A percentile compares a stretch with the other conserved stretches of the same genome.
Evolutionary conservation across 2,888 invertebrate species (phyloP).

Genomic region (Anarsia innoxiella): DNA sequence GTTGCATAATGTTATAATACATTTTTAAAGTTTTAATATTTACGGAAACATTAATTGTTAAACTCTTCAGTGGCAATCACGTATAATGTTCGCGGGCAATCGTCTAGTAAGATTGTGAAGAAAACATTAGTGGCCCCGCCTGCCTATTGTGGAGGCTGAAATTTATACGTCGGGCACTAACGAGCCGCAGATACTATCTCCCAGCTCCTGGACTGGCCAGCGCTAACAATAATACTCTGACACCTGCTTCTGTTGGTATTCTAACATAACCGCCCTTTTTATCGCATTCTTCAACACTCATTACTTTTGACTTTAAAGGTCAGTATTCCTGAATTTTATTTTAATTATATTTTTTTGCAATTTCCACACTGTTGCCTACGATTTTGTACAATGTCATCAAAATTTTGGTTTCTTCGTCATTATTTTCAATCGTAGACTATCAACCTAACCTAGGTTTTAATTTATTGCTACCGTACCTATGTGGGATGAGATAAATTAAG

Average conservation of each 20-base stretch:
- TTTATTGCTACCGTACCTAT: no score
- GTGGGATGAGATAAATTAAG: no score
- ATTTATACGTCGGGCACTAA: slow-evolving; percentile 62
- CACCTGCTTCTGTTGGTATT: slow-evolving; percentile 24
- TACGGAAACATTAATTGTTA: no score
- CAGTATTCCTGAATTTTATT: background rate
- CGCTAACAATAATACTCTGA: no score
- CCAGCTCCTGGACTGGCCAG: background rate
- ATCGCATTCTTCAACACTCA: slow-evolving; percentile 15
- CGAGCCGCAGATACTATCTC: slow-evolving; percentile 53
- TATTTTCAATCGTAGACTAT: no score
- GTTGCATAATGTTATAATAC: no score
- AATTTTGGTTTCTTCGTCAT: no score
- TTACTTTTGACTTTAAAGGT: background rate
- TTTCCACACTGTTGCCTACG: background rate
- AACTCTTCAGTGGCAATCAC: slow-evolving; percentile 13
- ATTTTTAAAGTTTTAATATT: no score
- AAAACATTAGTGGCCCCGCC: slow-evolving; percentile 30
- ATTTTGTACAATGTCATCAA: background rate
- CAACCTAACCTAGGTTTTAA: no score
- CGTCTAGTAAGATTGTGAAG: background rate
- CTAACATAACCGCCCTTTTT: slow-evolving; percentile 20
- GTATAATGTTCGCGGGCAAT: slow-evolving; percentile 9
- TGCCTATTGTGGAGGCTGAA: slow-evolving; percentile 50
- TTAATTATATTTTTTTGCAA: background rate